These are phyloP conservation scores for Cheiracanthium punctorium DNA, from an alignment of 2,888 invertebrate genomes.

Conservation along the genomic window DNA sequence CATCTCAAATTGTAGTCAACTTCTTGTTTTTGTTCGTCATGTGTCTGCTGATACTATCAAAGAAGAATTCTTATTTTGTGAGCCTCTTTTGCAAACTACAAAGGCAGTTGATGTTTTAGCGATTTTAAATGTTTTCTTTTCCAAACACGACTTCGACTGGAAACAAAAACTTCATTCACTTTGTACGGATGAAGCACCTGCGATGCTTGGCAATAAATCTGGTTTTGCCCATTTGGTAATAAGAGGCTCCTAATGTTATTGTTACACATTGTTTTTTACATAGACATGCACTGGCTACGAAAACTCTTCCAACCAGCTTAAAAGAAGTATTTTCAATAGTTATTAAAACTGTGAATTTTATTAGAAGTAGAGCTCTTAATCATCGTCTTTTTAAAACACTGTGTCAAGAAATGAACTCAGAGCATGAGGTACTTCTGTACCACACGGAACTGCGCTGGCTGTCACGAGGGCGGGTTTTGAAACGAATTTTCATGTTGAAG, in stretches of 20 bases:
- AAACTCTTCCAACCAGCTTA: conserved; percentile 53
- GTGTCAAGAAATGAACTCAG: conserved; percentile 47
- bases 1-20: too few relatives aligned
- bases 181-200: too few relatives aligned
- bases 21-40: conserved; percentile 13
- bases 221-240: background rate
- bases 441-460: conserved; percentile 39
- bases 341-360: conserved; percentile 49
- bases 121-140: background rate
- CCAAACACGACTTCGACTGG: too few relatives aligned
- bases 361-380: conserved; percentile 53
- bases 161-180: too few relatives aligned
- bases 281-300: conserved; percentile 50
- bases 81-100: conserved; percentile 21
- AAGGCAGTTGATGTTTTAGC: conserved; percentile 23
- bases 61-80: conserved; percentile 37
- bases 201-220: too few relatives aligned
- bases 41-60: background rate
- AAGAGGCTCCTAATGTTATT: too few relatives aligned
- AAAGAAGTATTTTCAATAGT: conserved; percentile 56
- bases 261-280: too few relatives aligned
- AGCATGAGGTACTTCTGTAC: too few relatives aligned
- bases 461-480: conserved; percentile 40
- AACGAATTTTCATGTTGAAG: conserved; percentile 43
- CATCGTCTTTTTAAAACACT: conserved; percentile 51